Evolutionary conservation across 2,113 vertebrate species (phyloP), one percentile per base, ranked within the genome.

Genomic region (Aphyosemion australe): DNA sequence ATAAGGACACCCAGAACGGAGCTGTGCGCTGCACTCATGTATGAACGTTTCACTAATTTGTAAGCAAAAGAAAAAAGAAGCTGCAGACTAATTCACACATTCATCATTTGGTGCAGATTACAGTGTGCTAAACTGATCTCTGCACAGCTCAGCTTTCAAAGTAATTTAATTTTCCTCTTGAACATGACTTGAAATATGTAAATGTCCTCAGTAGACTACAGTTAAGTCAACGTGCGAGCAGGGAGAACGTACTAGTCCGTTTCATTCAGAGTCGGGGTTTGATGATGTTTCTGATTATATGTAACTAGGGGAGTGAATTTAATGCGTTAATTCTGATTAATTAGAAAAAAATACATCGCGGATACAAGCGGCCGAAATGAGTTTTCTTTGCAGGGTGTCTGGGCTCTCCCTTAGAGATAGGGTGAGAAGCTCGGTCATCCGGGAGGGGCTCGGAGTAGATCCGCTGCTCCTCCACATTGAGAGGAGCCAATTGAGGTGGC

Each of bases 101-200:
- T 12, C 31, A 59, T 65, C 6, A 60, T 74, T 61, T 70, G 18
- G 58, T 18, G n/a, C 48, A 53, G 61, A 63, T 72, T 37, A 54
- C 32, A 41, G 34, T 16, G 11, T 51, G 61, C 41, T 51, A 32
- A 32, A 20, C 56, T 72, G 12, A 51, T 55, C 26, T 46, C 12
- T 57, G 50, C 69, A 72, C 47, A 69, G 12, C 50, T 75, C 62
- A 14, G 52, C 46, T 62, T 61, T 72, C 31, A 43, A 26, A 49
- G 43, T 65, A 3, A 72, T 68, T 76, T 71, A 2, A 65, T 64
- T 74, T 74, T 69, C 50, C 45, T 48, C 16, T 65, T 61, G 43
- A 48, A 50, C 45, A 20, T 76, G 54, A 26, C 45, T 65, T 64
- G 47, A 69, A 46, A 69, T 66, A 66, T 75, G 72, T 67, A 37